Conservation (phyloP, 1,140 invertebrate species). For the Conus betulinus region DNA sequence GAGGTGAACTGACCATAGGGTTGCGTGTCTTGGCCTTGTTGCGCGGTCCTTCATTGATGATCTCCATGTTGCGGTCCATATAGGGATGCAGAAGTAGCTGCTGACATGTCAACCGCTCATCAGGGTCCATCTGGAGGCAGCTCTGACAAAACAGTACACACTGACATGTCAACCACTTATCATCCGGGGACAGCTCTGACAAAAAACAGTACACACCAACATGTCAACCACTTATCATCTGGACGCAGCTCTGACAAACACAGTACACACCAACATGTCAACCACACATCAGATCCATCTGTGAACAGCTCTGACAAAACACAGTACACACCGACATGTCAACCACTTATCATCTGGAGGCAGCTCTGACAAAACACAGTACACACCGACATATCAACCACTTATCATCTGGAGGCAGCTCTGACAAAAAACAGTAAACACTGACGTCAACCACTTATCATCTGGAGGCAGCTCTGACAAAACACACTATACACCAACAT, state of each 20-base stretch:
- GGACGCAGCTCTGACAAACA: constrained; percentile 88
- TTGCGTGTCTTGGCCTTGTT: constrained; percentile 53
- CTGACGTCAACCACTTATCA: too few species aligned
- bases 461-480: too few species aligned
- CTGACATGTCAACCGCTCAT: constrained; percentile 91
- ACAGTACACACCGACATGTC: background rate
- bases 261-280: constrained; percentile 91
- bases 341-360: constrained; percentile 77
- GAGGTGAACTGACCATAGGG: constrained; percentile 27
- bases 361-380: constrained; percentile 86
- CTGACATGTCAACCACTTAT: background rate
- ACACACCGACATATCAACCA: constrained; percentile 93
- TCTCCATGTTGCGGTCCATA: constrained; percentile 78
- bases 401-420: constrained; percentile 90
- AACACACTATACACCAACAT: constrained; percentile 87
- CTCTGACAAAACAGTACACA: constrained; percentile 78
- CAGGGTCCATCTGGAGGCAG: constrained; percentile 96
- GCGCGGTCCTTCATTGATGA: constrained; percentile 50
- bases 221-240: constrained; percentile 30
- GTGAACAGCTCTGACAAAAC: constrained; percentile 88
- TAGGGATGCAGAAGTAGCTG: constrained; percentile 92
- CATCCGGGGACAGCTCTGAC: constrained; percentile 88
- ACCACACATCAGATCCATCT: constrained; percentile 94
- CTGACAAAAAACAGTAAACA: background rate
- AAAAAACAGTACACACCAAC: background rate